Evolutionary conservation across 2,113 vertebrate genomes (phyloP).

Genomic region (Psilopsiagon aymara): DNA sequence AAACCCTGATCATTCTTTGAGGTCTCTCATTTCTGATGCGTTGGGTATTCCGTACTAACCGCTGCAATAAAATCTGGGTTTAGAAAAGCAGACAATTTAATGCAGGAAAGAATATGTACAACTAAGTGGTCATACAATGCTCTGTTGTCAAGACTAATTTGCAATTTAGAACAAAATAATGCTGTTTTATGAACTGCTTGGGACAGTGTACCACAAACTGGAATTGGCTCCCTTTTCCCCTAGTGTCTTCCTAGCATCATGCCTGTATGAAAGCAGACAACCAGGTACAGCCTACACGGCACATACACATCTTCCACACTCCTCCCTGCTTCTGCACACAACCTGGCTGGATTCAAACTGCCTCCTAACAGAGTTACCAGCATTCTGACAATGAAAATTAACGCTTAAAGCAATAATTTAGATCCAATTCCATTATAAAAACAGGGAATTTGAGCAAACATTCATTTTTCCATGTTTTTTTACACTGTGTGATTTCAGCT

Average conservation of each 20-base stretch:
- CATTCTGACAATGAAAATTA: background rate
- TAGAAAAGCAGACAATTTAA: background rate
- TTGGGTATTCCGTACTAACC: background rate
- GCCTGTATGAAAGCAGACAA: background rate
- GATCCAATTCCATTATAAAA: background rate
- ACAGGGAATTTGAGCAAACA: background rate
- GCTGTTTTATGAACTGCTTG: background rate
- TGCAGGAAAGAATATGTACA: background rate
- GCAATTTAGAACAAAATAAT: background rate
- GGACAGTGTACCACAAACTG: background rate
- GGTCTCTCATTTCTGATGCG: background rate
- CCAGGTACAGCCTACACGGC: background rate
- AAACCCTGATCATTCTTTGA: accelerated
- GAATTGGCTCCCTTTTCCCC: background rate
- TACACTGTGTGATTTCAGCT: background rate
- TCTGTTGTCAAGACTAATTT: background rate
- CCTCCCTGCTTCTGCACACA: background rate
- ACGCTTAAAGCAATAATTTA: background rate
- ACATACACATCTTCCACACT: background rate
- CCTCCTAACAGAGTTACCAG: background rate
- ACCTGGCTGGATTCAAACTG: background rate
- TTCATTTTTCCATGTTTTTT: background rate
- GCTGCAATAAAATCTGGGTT: background rate
- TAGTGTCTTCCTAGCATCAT: background rate
- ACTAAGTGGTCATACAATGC: background rate